Percentiles rank a stretch among this genome's conserved stretches.
These are phyloP conservation scores for zebrafish (Danio rerio) DNA, from an alignment of 2,113 vertebrate species.

Conservation along the genomic window GRCz12tu NC_133188.1:25924001-25924500, in stretches of 20 bases:
- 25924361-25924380: constrained; percentile 6
- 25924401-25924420: not conserved
- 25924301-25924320: constrained; percentile 16
- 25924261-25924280: not conserved
- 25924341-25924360: not conserved
- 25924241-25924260: not conserved
- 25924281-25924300: constrained; percentile 8
- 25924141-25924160: too few relatives aligned
- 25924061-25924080: too few relatives aligned
- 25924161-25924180: too few relatives aligned
- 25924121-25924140: too few relatives aligned
- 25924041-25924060: too few relatives aligned
- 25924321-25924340: constrained; percentile 10
- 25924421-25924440: not conserved
- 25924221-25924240: not conserved
- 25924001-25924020: too few relatives aligned
- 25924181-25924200: not conserved
- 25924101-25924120: too few relatives aligned
- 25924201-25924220: not conserved
- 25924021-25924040: too few relatives aligned
- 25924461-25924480: not conserved
- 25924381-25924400: not conserved
- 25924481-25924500: not conserved
- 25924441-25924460: not conserved
- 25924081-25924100: too few relatives aligned